Evolutionary conservation across 2,113 vertebrate species (phyloP).

Genomic region (Propithecus coquereli): DNA sequence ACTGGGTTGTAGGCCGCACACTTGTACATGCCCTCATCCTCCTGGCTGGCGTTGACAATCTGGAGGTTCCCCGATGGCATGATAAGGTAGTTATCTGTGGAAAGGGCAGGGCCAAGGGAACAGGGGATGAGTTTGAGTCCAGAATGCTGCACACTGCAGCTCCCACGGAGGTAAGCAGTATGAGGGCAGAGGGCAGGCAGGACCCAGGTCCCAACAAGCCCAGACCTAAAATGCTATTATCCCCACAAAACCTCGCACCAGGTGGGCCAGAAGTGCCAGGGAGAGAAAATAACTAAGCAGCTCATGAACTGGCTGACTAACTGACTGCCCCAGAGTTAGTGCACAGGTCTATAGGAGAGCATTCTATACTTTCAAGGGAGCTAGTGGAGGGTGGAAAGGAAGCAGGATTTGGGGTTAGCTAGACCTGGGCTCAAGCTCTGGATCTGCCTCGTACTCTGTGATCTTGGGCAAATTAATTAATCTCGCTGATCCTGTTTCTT

Average conservation of each 20-base stretch:
- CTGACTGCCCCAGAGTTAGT: fast-evolving
- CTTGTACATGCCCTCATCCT: conserved; percentile 96
- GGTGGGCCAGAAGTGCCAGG: background rate
- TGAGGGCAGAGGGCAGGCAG: background rate
- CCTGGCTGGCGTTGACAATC: conserved; percentile 95
- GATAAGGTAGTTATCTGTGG: conserved; percentile 96
- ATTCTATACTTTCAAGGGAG: background rate
- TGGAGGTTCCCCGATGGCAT: conserved; percentile 99
- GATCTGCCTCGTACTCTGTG: background rate
- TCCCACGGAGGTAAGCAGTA: background rate
- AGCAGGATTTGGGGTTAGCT: background rate
- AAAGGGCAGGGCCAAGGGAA: background rate
- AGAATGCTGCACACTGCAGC: background rate
- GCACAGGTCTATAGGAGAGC: background rate
- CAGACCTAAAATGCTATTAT: background rate
- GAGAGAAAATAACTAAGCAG: background rate
- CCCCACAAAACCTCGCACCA: background rate
- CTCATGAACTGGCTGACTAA: background rate
- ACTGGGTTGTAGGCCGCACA: conserved; percentile 97
- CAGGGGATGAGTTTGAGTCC: background rate
- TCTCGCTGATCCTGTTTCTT: background rate
- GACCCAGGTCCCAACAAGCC: background rate
- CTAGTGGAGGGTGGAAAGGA: background rate
- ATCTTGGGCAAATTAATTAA: background rate
- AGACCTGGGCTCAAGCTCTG: background rate